Evolutionary conservation across 2,797 vertebrate genomes (phyloP).

Genomic region (Ispidina lecontei): DNA sequence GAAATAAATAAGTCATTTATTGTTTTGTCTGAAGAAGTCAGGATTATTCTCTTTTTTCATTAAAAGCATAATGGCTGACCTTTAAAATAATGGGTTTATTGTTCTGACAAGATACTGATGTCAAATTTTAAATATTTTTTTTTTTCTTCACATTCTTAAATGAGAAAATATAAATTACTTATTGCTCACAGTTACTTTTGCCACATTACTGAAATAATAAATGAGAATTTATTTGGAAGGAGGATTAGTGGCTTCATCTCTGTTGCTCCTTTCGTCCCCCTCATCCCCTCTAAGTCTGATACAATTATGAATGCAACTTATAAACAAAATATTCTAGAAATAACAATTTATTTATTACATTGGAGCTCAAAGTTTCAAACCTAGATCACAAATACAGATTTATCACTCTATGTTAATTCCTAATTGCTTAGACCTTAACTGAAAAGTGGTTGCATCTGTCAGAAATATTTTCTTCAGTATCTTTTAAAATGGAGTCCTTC

Average conservation of each 20-base stretch:
- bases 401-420: neutral
- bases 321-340: neutral
- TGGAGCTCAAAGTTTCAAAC: neutral
- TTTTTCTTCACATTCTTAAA: neutral
- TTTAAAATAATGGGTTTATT: slow-evolving; percentile 5
- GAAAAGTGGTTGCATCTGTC: neutral
- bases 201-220: neutral
- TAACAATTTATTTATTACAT: neutral
- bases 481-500: neutral
- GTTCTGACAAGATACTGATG: neutral
- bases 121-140: neutral
- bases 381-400: neutral
- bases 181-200: neutral
- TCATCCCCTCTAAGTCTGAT: neutral
- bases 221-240: neutral
- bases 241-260: neutral
- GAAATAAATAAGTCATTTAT: slow-evolving; percentile 22
- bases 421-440: neutral
- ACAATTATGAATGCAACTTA: neutral
- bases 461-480: neutral
- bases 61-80: neutral
- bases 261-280: neutral
- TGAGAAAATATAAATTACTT: neutral
- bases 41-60: neutral
- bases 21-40: slow-evolving; percentile 31